Evolutionary conservation across 92 coral and sea anemone genomes (phyloP), one percentile per base, ranked within the genome.

Genomic region (Hydrozoanthus gracilis): DNA sequence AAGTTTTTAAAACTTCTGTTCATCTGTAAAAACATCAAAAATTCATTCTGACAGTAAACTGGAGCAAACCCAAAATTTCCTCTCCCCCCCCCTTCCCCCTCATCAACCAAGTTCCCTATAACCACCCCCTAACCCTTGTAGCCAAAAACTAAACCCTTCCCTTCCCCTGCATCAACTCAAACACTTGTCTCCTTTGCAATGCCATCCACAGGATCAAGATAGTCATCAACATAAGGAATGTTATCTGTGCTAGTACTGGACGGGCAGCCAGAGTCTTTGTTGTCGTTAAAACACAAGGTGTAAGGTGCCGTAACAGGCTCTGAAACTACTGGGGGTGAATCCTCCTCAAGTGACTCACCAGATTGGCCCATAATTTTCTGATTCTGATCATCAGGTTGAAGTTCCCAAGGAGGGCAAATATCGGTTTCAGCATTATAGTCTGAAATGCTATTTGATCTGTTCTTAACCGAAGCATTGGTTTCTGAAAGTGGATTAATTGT

Each of bases 221-320:
- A 64, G 62, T 51, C 68, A 3, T 82, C 79, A 1, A 65, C 86
- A 3, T 73, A 74, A 9, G 51, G 90, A 65, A 77, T 18, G 71
- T 86, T 88, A 54, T 86, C 92, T 54, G 86, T 86, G 76, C 93
- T 80, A 16, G 73, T 65, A 65, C 74, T 90, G 51, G 88, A 90
- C 8, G 88, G 88, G 72, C 91, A 86, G 14, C 92, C 93, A 16
- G 93, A 90, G 51, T 88, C 93, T 61, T 94, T 94, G 71, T 82
- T 76, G 14, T 82, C 83, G 6, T 78, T 84, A 71, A 79, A 54
- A 45, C 79, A 71, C 49, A 79, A 18, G 46, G 47, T 74, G 51
- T 65, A 66, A 0, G 85, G 85, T 18, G 27, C 85, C 14, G 20
- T 51, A 39, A 50, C 39, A 27, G 39, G n/a, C 16, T 80, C 75